These are phyloP conservation scores for Solenopsis invicta DNA, from an alignment of 1,140 invertebrate genomes.

Conservation along the genomic window DNA sequence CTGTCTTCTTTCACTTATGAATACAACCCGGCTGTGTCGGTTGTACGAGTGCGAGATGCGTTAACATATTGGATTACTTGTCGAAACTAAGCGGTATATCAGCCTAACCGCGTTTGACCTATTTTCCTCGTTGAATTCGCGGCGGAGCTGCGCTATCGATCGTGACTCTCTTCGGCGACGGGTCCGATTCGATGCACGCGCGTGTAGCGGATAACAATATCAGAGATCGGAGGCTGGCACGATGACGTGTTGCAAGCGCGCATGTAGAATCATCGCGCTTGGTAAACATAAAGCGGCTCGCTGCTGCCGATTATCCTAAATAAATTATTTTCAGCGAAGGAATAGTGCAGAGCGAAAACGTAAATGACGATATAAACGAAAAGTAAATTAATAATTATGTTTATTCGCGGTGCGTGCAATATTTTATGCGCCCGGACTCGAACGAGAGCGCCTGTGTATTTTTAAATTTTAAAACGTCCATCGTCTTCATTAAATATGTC, in stretches of 20 bases:
- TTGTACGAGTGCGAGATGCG: not conserved
- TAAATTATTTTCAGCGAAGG: conserved; percentile 16
- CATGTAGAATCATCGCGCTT: conserved; percentile 3
- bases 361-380: no score
- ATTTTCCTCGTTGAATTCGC: conserved; percentile 48
- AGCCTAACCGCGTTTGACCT: conserved; percentile 47
- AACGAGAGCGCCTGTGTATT: not conserved
- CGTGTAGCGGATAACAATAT: conserved; percentile 52
- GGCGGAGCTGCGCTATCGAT: conserved; percentile 42
- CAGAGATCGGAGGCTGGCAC: conserved; percentile 46
- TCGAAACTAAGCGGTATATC: conserved; percentile 21
- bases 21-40: not conserved
- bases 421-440: not conserved
- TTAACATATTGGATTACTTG: conserved; percentile 27
- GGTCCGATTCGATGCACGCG: conserved; percentile 41
- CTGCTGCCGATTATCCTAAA: not conserved
- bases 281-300: conserved; percentile 3
- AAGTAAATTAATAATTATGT: conserved; percentile 30
- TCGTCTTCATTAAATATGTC: not conserved
- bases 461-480: not conserved
- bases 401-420: not conserved
- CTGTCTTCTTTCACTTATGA: not conserved
- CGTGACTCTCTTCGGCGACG: conserved; percentile 30
- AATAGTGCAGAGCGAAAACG: not conserved
- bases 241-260: conserved; percentile 27